These are phyloP conservation scores for Onychorhynchus coronatus DNA, from an alignment of 2,113 vertebrate genomes.

Conservation along the genomic window DNA sequence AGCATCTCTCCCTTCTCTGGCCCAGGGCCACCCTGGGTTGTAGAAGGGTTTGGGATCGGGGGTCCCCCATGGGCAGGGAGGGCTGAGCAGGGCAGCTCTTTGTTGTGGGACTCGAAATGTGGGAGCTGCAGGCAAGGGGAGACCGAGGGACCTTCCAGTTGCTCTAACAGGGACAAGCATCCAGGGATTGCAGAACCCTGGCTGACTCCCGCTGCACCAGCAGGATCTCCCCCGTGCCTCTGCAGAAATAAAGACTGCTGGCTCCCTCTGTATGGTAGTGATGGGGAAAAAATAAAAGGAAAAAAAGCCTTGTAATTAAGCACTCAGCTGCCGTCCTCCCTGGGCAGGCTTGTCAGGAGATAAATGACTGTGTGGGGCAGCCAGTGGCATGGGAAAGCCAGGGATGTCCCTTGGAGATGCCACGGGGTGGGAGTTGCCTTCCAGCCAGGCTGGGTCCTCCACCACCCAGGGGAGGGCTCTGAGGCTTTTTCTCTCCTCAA, in stretches of 20 bases:
- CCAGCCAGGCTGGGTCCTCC: fast-evolving
- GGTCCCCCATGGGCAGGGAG: fast-evolving
- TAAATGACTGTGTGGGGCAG: not conserved
- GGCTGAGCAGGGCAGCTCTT: not conserved
- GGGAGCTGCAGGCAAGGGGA: not conserved
- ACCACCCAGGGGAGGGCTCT: fast-evolving
- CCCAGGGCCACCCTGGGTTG: not conserved
- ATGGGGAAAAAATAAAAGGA: fast-evolving
- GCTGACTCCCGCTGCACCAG: not conserved
- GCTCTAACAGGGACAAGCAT: not conserved
- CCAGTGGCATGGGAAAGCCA: not conserved
- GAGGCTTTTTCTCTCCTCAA: not conserved
- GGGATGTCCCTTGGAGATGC: not conserved
- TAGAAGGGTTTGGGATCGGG: not conserved
- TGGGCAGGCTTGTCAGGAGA: not conserved
- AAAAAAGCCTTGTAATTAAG: not conserved
- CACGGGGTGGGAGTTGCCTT: not conserved
- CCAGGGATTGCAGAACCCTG: not conserved
- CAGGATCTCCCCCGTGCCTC: not conserved
- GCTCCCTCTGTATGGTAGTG: not conserved
- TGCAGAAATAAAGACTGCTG: not conserved
- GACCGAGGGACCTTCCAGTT: fast-evolving
- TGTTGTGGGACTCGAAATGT: not conserved
- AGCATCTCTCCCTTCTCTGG: not conserved
- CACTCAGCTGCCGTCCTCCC: not conserved